Conservation (phyloP, 2,797 vertebrate species). For the Cirrhinus molitorella region DNA sequence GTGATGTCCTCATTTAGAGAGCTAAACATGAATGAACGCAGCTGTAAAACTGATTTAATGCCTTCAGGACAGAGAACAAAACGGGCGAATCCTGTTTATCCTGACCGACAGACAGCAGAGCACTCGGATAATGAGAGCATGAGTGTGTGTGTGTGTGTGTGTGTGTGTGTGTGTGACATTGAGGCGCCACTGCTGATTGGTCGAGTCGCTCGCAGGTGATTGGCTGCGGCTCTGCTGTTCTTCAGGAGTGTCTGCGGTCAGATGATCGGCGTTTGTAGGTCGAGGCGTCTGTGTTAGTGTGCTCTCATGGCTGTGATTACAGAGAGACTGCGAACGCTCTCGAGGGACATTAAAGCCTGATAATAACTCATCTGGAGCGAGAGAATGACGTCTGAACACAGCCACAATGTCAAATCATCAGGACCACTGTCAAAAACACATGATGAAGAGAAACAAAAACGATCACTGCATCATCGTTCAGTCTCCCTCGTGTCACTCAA, state of each 20-base stretch:
- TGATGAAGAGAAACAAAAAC: too few relatives aligned
- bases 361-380: background rate
- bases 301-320: background rate
- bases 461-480: too few relatives aligned
- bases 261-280: constrained; percentile 13
- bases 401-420: background rate
- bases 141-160: background rate
- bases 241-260: background rate
- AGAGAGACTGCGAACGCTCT: background rate
- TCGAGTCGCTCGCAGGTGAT: background rate
- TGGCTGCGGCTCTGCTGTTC: background rate
- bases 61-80: constrained; percentile 1
- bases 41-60: constrained; percentile 19
- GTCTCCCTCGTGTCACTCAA: too few relatives aligned
- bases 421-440: background rate
- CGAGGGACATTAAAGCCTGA: background rate
- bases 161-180: constrained; percentile 12
- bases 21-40: background rate
- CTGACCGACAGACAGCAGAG: background rate
- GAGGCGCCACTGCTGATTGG: constrained; percentile 12
- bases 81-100: constrained; percentile 1
- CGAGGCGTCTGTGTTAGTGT: constrained; percentile 1
- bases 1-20: background rate
- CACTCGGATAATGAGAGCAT: constrained; percentile 8
- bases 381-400: background rate